These are phyloP conservation scores for Oligia latruncula DNA, from an alignment of 2,888 invertebrate species.

Conservation along the genomic window DNA sequence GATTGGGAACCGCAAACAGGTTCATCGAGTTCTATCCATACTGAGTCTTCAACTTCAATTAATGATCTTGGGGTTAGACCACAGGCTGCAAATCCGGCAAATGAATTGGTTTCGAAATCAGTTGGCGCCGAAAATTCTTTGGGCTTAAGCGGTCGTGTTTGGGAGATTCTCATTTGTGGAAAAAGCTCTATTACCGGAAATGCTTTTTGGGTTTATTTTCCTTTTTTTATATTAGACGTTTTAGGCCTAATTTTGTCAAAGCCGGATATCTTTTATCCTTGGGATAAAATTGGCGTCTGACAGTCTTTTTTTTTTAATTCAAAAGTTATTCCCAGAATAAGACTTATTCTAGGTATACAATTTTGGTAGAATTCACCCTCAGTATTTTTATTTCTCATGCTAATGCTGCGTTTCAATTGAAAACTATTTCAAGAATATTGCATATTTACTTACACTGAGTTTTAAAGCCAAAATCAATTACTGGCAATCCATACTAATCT, in stretches of 20 bases:
- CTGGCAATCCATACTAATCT: not conserved
- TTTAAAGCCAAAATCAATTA: not conserved
- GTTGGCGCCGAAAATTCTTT: conserved; percentile 52
- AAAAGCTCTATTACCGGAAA: conserved; percentile 3
- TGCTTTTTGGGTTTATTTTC: conserved; percentile 10
- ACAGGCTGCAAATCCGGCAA: conserved; percentile 75
- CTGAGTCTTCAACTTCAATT: conserved; percentile 76
- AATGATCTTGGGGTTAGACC: conserved; percentile 76
- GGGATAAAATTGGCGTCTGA: not conserved
- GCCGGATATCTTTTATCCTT: not conserved
- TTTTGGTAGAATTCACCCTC: too few species aligned
- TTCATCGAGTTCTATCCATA: conserved; percentile 51
- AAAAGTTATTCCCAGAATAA: not conserved
- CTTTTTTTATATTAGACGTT: not conserved
- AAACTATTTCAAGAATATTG: not conserved
- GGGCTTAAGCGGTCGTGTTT: conserved; percentile 32
- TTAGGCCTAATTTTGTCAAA: not conserved
- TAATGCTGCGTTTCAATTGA: not conserved
- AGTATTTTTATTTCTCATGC: not conserved
- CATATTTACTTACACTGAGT: not conserved
- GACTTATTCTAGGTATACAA: too few species aligned
- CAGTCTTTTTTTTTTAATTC: too few species aligned
- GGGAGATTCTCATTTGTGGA: conserved; percentile 27
- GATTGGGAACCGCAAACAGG: conserved; percentile 67
- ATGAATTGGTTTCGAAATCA: conserved; percentile 75